These are phyloP conservation scores for Philypnodon macrostomus DNA, from an alignment of 2,797 vertebrate species.

Conservation along the genomic window DNA sequence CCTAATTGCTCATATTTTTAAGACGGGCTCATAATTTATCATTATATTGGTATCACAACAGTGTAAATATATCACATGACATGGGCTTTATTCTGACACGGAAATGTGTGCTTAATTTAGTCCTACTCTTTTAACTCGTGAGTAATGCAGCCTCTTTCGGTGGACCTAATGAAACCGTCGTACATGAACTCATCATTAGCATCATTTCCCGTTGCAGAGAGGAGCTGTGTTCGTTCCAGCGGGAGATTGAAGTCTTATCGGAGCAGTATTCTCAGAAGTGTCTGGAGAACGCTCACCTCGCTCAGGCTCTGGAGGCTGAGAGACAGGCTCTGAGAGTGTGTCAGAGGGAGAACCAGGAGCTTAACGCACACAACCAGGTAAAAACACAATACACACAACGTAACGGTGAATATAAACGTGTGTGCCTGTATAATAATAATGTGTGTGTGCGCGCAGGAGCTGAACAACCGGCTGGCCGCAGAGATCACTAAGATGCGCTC, in stretches of 20 bases:
- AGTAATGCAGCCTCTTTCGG: too few species aligned
- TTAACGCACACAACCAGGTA: slow-evolving; percentile 85
- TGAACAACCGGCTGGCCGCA: slow-evolving; percentile 81
- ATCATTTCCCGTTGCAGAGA: slow-evolving; percentile 77
- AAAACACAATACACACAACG: neutral
- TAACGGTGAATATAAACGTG: neutral
- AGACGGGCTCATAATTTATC: too few species aligned
- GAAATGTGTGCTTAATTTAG: too few species aligned
- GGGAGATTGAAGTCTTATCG: slow-evolving; percentile 83
- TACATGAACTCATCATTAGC: too few species aligned
- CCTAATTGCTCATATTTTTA: too few species aligned
- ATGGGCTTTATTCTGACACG: too few species aligned
- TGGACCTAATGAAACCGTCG: too few species aligned
- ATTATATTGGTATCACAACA: too few species aligned
- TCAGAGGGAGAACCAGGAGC: slow-evolving; percentile 85
- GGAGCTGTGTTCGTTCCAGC: slow-evolving; percentile 81
- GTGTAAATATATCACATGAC: too few species aligned
- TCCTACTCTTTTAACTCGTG: too few species aligned
- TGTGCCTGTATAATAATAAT: neutral
- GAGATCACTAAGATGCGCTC: slow-evolving; percentile 84
- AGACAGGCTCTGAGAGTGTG: slow-evolving; percentile 83
- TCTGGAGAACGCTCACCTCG: slow-evolving; percentile 83
- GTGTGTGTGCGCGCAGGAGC: slow-evolving; percentile 62
- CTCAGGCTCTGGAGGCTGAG: slow-evolving; percentile 83
- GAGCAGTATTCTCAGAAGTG: slow-evolving; percentile 87